Evolutionary conservation across 1,140 invertebrate species (phyloP).

Genomic region (Pygmarrhopalites habei): DNA sequence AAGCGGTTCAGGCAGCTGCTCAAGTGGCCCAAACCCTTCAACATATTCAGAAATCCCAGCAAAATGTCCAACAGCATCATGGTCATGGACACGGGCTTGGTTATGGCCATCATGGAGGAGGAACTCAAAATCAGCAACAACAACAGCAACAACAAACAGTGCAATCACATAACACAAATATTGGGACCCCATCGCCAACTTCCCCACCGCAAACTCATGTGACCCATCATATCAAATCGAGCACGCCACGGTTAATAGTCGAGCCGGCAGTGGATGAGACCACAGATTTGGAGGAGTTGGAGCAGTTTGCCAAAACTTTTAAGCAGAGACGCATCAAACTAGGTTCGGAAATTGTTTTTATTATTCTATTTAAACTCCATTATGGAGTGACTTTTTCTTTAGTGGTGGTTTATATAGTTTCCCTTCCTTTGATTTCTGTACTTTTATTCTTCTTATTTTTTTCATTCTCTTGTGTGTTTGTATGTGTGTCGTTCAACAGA

Average conservation of each 20-base stretch:
- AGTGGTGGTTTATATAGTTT: no score
- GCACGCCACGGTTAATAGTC: slow-evolving; percentile 49
- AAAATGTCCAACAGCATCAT: slow-evolving; percentile 44
- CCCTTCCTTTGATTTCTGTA: no score
- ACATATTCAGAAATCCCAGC: slow-evolving; percentile 65
- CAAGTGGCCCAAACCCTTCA: slow-evolving; percentile 75
- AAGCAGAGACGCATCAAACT: slow-evolving; percentile 92
- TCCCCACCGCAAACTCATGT: slow-evolving; percentile 36
- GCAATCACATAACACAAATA: slow-evolving; percentile 25
- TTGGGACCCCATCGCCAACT: slow-evolving; percentile 21
- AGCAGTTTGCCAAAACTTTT: slow-evolving; percentile 94
- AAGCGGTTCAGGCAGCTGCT: slow-evolving; percentile 64
- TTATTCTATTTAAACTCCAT: slow-evolving; percentile 19
- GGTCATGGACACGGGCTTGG: slow-evolving; percentile 56
- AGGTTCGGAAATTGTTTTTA: slow-evolving; percentile 48
- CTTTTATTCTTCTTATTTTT: no score
- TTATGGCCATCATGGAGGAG: slow-evolving; percentile 55
- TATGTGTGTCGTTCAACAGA: no score
- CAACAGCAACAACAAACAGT: slow-evolving; percentile 18
- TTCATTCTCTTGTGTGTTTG: no score
- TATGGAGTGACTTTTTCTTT: slow-evolving; percentile 2
- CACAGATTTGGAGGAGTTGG: slow-evolving; percentile 88
- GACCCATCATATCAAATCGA: slow-evolving; percentile 48
- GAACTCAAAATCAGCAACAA: slow-evolving; percentile 30
- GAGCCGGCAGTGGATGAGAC: slow-evolving; percentile 82